phyloP scores from a whole-genome alignment of 2,797 vertebrate genomes.

The Todus mexicanus region DNA sequence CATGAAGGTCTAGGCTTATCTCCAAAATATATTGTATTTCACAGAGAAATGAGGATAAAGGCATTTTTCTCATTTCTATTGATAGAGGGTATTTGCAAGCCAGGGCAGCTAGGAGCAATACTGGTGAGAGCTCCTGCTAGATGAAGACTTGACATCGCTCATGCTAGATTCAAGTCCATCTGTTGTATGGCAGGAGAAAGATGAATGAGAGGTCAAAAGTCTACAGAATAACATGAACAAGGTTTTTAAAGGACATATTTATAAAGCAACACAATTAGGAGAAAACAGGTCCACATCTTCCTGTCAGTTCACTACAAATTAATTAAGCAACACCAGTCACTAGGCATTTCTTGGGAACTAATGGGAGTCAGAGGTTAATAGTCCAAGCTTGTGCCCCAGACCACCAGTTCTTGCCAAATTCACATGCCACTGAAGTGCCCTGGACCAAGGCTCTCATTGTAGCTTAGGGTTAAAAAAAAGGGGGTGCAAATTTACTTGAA shows the following conservation, averaged over 20 bases:
- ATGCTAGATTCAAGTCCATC: not conserved
- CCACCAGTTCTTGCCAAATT: not conserved
- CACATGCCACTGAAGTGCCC: not conserved
- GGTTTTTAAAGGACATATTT: conserved; percentile 32
- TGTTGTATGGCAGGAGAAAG: not conserved
- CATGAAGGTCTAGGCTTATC: conserved; percentile 50
- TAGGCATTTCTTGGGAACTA: conserved; percentile 9
- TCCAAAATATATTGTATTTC: conserved; percentile 69
- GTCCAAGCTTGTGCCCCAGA: not conserved
- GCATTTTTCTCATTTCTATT: conserved; percentile 58
- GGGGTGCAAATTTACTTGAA: not conserved
- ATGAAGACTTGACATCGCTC: not conserved
- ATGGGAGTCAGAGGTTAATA: not conserved
- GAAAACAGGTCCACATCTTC: conserved; percentile 6
- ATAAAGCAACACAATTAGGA: conserved; percentile 20
- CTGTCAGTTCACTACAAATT: conserved; percentile 5
- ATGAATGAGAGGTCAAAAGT: not conserved
- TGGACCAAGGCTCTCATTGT: not conserved
- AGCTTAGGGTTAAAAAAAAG: not conserved
- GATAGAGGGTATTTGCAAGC: conserved; percentile 51
- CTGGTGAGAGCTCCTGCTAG: not conserved
- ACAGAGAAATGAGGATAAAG: conserved; percentile 57
- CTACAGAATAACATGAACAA: conserved; percentile 1
- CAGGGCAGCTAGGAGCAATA: not conserved
- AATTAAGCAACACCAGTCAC: conserved; percentile 3